Conservation (phyloP, 2,888 invertebrate genomes). For the Tubulanus polymorphus region DNA sequence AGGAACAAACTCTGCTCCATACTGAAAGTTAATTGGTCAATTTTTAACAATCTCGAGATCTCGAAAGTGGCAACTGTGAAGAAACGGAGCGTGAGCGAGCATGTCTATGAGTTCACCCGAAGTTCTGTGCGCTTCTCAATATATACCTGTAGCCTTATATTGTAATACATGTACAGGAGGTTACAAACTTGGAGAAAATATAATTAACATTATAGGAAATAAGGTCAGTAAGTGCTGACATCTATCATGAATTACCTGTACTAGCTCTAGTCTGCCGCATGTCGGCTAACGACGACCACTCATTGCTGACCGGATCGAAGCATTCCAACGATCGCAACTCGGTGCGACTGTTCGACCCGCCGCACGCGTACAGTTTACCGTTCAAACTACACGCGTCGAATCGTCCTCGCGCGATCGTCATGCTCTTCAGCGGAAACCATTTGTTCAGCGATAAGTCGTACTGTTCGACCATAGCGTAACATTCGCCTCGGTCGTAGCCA, state of each 20-base stretch:
- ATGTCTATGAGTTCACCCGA: no score
- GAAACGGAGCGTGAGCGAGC: no score
- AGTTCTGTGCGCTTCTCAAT: no score
- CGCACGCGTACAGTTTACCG: conserved; percentile 69
- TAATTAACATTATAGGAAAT: no score
- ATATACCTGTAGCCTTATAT: no score
- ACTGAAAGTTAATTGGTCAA: no score
- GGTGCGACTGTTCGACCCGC: conserved; percentile 75
- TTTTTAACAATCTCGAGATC: no score
- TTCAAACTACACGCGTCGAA: conserved; percentile 71
- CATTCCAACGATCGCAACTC: conserved; percentile 73
- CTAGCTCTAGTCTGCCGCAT: conserved; percentile 66
- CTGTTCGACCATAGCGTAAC: conserved; percentile 70
- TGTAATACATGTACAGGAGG: no score
- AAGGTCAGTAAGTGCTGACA: no score
- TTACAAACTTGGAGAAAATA: no score
- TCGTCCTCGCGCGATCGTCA: conserved; percentile 73
- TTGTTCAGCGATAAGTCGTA: conserved; percentile 68
- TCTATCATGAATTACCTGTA: conserved; percentile 58
- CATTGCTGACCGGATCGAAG: conserved; percentile 55
- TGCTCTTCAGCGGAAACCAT: conserved; percentile 67
- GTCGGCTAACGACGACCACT: conserved; percentile 59
- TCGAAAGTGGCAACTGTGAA: no score
- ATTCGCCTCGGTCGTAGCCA: conserved; percentile 80
- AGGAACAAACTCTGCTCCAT: no score